A percentile compares a stretch with the other conserved stretches of the same genome.
Evolutionary conservation across 2,797 vertebrate species (phyloP).

Genomic region (Mastacembelus armatus): DNA sequence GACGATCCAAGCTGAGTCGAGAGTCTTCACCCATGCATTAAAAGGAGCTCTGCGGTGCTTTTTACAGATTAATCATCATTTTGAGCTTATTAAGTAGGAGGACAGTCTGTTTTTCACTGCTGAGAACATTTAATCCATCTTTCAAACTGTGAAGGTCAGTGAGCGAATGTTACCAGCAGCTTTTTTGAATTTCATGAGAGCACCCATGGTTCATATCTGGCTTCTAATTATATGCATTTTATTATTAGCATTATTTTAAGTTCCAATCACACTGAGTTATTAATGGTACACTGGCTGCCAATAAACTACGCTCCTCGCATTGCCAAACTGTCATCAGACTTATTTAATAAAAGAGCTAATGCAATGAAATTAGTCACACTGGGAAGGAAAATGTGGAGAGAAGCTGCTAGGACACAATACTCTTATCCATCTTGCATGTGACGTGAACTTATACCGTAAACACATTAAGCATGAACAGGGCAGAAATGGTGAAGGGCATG

Average conservation of each 20-base stretch:
- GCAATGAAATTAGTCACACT: slow-evolving; percentile 3
- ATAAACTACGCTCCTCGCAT: slow-evolving; percentile 12
- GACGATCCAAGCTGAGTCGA: slow-evolving; percentile 65
- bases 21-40: slow-evolving; percentile 75
- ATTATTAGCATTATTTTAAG: slow-evolving; percentile 32
- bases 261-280: slow-evolving; percentile 37
- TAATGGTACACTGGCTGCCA: slow-evolving; percentile 50
- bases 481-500: slow-evolving; percentile 31
- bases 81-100: slow-evolving; percentile 84
- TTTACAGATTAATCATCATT: slow-evolving; percentile 86
- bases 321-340: slow-evolving; percentile 33
- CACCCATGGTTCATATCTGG: slow-evolving; percentile 39
- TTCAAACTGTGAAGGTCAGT: slow-evolving; percentile 85
- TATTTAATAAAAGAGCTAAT: slow-evolving; percentile 15
- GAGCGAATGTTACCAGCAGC: slow-evolving; percentile 68
- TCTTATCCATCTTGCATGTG: slow-evolving; percentile 8
- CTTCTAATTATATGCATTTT: slow-evolving; percentile 59
- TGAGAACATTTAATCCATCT: slow-evolving; percentile 83
- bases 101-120: slow-evolving; percentile 78
- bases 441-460: slow-evolving; percentile 43
- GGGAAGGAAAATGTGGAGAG: neutral
- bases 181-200: slow-evolving; percentile 72
- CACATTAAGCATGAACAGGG: slow-evolving; percentile 20
- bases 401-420: slow-evolving; percentile 5
- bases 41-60: slow-evolving; percentile 68